These are phyloP conservation scores for Hippopotamyrus pictus DNA, from an alignment of 2,797 vertebrate species.

Conservation along the genomic window DNA sequence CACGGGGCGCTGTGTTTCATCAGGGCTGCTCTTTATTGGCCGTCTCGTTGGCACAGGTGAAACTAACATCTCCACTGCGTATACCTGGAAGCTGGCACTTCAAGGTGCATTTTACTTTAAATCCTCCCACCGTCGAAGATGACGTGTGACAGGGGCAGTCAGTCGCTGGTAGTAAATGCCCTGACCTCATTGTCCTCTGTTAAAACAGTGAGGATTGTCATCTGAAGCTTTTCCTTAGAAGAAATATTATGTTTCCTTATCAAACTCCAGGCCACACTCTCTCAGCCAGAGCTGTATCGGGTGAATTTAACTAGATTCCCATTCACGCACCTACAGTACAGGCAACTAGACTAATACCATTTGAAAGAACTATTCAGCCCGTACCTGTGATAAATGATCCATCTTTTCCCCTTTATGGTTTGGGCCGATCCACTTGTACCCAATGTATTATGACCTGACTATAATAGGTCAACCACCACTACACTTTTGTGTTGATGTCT, in stretches of 20 bases:
- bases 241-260: background rate
- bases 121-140: background rate
- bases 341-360: background rate
- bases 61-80: background rate
- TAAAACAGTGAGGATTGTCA: background rate
- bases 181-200: background rate
- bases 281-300: background rate
- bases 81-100: background rate
- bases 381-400: background rate
- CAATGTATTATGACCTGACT: slow-evolving; percentile 2
- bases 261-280: background rate
- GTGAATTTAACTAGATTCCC: slow-evolving; percentile 1
- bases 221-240: background rate
- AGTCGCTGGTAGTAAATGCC: background rate
- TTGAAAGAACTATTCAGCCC: background rate
- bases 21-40: background rate
- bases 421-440: background rate
- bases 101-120: background rate
- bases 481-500: background rate
- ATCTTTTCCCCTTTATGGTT: background rate
- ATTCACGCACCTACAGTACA: background rate
- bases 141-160: background rate
- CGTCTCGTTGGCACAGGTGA: no score
- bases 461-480: background rate
- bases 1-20: background rate